Evolutionary conservation across 2,113 vertebrate genomes (phyloP).

Genomic region (Odontophorus gujanensis): DNA sequence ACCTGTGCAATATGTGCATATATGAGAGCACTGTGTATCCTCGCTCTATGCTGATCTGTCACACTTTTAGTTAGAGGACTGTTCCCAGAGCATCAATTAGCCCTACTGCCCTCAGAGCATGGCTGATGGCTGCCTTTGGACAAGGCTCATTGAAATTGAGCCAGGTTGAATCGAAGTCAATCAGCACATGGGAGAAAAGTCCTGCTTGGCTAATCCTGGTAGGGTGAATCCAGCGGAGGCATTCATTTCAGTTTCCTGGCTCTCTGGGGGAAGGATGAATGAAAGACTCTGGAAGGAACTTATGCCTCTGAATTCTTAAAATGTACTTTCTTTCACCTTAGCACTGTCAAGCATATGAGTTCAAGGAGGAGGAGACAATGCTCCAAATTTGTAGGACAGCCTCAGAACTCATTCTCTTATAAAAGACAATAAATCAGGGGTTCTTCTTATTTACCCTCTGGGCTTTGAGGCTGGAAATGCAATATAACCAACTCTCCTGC

Average conservation of each 20-base stretch:
- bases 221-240: not conserved
- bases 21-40: not conserved
- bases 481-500: not conserved
- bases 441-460: not conserved
- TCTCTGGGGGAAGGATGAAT: constrained; percentile 15
- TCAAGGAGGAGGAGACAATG: not conserved
- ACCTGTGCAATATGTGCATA: not conserved
- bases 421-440: not conserved
- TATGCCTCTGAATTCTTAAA: not conserved
- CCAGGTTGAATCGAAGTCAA: not conserved
- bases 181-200: not conserved
- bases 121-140: not conserved
- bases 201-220: not conserved
- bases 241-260: not conserved
- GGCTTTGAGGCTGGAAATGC: not conserved
- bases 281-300: not conserved
- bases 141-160: not conserved
- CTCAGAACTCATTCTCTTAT: not conserved
- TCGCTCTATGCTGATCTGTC: not conserved
- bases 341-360: not conserved
- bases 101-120: not conserved
- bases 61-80: not conserved
- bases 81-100: not conserved
- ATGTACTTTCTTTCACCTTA: not conserved
- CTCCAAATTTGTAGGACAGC: not conserved